A percentile compares a stretch with the other conserved stretches of the same genome.
phyloP scores from a whole-genome alignment of 2,113 vertebrate genomes.

The Cynopterus brachyotis region DNA sequence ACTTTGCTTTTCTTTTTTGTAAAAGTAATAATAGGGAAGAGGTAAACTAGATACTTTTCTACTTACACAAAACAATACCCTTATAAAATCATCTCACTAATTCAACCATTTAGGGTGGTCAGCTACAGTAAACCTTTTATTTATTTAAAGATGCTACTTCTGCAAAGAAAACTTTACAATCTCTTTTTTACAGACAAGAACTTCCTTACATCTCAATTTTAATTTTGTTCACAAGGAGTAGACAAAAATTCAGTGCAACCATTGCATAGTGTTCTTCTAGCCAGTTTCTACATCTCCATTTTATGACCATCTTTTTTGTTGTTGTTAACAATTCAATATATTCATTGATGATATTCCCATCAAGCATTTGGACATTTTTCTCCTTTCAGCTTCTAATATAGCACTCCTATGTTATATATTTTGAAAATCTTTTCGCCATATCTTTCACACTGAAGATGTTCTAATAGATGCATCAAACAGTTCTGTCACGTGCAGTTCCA shows the following conservation, averaged over 20 bases:
- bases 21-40: conserved; percentile 36
- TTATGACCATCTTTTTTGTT: conserved; percentile 76
- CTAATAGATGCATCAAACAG: conserved; percentile 69
- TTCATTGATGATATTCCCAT: conserved; percentile 76
- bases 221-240: conserved; percentile 62
- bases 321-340: conserved; percentile 78
- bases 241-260: conserved; percentile 74
- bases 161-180: conserved; percentile 77
- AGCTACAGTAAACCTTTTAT: conserved; percentile 75
- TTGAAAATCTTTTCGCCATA: conserved; percentile 79
- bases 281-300: conserved; percentile 80
- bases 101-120: conserved; percentile 7
- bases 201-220: conserved; percentile 79
- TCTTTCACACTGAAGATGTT: conserved; percentile 79
- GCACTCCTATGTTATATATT: conserved; percentile 39
- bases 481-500: conserved; percentile 75
- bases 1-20: not conserved
- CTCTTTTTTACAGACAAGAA: conserved; percentile 72
- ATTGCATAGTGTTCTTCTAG: conserved; percentile 78
- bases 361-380: conserved; percentile 79
- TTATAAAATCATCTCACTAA: conserved; percentile 62
- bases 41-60: conserved; percentile 47
- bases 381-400: conserved; percentile 79
- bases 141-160: conserved; percentile 80
- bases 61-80: conserved; percentile 74